Evolutionary conservation across 1,140 invertebrate species (phyloP), one percentile per base, ranked within the genome.

Genomic region (Camponotus vicinus): DNA sequence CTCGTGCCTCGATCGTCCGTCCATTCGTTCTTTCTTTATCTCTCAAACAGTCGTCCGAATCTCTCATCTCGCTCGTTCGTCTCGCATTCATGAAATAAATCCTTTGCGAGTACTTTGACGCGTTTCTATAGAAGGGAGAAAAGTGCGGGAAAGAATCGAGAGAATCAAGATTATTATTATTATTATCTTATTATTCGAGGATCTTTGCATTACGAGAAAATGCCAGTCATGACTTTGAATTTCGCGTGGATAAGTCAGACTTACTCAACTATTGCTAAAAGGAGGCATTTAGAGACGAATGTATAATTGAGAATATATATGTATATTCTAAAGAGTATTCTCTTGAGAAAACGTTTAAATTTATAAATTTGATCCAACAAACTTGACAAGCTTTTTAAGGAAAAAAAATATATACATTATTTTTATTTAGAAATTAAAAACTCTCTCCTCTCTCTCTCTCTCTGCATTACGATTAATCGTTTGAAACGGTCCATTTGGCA

Each of bases 21-120:
- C 45, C 63, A 77, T 42, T 71, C 76, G 57, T 34, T 11, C 64
- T 82, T 21, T 85, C 69, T 21, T 13, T 69, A 15, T 66, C 5
- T 64, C 21, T 34, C 59, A 61, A 32, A 37, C 13, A 9, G 1
- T 5, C 42, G 11, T 3, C 27, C 34, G 34, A 70, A 57, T 45
- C 32, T 21, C 40, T n/a, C 21, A 55, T 52, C 73, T 55, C 13
- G 9, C 49, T 67, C 73, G 83, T 66, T 13, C 32, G 66, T 59
- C 34, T 52, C 5, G 34, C 61, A 42, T 78, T 70, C 78, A 66
- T 84, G 77, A 86, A 82, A 82, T 45, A 61, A 86, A 70, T 55
- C 37, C 57, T 52, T 21, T 8, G 57, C 42, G 42, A 37, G n/a
- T 42, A 61, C 67, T 86, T 79, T 37, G 45, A 40, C 69, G 63